phyloP scores from a whole-genome alignment of 2,888 invertebrate genomes.

The Odontocerum albicorne region DNA sequence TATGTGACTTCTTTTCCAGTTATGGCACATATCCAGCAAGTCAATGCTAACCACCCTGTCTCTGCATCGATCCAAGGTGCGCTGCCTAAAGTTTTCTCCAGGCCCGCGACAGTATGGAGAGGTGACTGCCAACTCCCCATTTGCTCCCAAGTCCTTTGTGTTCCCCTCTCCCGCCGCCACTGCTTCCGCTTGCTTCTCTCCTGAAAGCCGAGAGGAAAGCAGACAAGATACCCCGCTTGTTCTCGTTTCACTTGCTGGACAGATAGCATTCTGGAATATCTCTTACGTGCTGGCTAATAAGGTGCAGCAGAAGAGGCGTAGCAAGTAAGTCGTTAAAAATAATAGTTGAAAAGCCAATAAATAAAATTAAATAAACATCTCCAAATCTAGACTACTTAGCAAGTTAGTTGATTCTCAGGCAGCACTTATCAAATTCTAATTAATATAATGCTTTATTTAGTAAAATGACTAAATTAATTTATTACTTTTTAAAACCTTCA shows the following conservation, averaged over 20 bases:
- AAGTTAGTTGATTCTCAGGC: too few relatives aligned
- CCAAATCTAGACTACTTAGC: too few relatives aligned
- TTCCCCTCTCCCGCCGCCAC: conserved; percentile 7
- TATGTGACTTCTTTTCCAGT: conserved; percentile 41
- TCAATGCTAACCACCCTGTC: conserved; percentile 48
- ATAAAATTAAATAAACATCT: too few relatives aligned
- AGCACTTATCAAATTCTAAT: too few relatives aligned
- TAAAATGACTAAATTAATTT: too few relatives aligned
- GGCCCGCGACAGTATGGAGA: neutral
- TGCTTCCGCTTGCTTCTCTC: neutral
- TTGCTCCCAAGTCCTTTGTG: conserved; percentile 1
- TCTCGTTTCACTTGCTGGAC: conserved; percentile 58
- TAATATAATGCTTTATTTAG: too few relatives aligned
- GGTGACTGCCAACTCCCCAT: conserved; percentile 10
- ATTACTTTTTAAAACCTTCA: too few relatives aligned
- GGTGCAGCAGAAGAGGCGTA: conserved; percentile 15
- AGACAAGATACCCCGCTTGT: conserved; percentile 49
- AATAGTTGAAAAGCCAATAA: too few relatives aligned
- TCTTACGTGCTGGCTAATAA: conserved; percentile 42
- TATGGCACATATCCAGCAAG: conserved; percentile 54
- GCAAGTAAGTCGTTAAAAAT: conserved; percentile 25
- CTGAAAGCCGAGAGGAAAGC: neutral
- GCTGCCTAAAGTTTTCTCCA: conserved; percentile 56
- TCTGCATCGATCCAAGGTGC: conserved; percentile 58
- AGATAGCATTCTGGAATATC: conserved; percentile 63